phyloP scores from a whole-genome alignment of 2,113 vertebrate genomes.

The Ivindomyrus marchei region DNA sequence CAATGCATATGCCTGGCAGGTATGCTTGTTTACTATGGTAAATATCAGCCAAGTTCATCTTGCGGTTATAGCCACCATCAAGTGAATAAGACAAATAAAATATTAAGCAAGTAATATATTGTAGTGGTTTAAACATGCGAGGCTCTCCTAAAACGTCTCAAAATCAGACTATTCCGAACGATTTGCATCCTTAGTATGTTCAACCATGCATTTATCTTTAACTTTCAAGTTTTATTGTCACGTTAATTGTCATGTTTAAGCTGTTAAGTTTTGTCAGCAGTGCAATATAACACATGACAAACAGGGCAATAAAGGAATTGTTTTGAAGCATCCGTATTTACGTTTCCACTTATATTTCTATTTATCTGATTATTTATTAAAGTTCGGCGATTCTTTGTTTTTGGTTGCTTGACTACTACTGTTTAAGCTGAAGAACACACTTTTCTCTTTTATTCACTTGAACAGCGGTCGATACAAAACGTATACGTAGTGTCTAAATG shows the following conservation, averaged over 20 bases:
- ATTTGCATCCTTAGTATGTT: background rate
- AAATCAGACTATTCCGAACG: background rate
- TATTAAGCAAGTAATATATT: background rate
- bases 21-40: background rate
- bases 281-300: background rate
- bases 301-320: background rate
- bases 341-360: background rate
- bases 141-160: background rate
- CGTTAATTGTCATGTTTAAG: background rate
- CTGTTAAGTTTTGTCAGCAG: background rate
- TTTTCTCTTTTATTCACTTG: background rate
- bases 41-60: background rate
- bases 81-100: background rate
- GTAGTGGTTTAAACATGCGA: background rate
- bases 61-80: background rate
- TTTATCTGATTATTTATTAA: background rate
- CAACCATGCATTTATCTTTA: background rate
- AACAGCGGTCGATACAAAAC: background rate
- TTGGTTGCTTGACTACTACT: background rate
- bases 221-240: background rate
- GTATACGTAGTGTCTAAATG: background rate
- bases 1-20: background rate
- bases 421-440: background rate
- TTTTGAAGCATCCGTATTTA: background rate
- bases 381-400: background rate